Evolutionary conservation across 2,113 vertebrate species (phyloP), one percentile per base, ranked within the genome.

Genomic region (Myotis brandtii): DNA sequence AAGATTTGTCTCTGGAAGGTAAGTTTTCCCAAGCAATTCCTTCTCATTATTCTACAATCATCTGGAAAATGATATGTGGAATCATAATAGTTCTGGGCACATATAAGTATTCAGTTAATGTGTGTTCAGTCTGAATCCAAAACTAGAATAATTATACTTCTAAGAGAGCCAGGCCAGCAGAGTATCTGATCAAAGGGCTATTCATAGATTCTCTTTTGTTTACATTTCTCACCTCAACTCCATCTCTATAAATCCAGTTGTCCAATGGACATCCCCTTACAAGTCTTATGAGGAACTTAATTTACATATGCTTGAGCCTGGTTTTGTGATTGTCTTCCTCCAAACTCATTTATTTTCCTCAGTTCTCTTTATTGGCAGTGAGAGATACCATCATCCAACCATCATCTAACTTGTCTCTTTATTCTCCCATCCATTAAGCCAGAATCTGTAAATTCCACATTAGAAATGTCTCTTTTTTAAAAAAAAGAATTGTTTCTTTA

Each of bases 201-300:
- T 95, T 94, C 14, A 62, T 34, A 34, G 7, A 69, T 43, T 86
- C 25, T 85, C 16, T 95, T 95, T 93, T 81, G 37, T 46, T 16
- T 79, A 27, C 25, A 43, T 50, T 93, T 77, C 59, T 62, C 25
- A 62, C 59, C 46, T 64, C 59, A 50, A n/a, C 9, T 80, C 46
- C 37, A 72, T 10, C 62, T 43, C 59, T 64, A 6, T 50, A 20
- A 4, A 80, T 76, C 25, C 48, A 82, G 12, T 40, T 75, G 30
- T 70, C 37, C 50, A 88, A 2, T 46, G 43, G n/a, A 43, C 20
- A 82, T 9, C 12, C 11, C 3, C 23, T 93, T 64, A 32, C 18
- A 25, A 34, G 67, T 93, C 13, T n/a, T 67, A 0, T 21, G 43
- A 69, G 8, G 30, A 56, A 27, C 70, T 66, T 86, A 59, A 13